Percentiles rank a stretch among this genome's conserved stretches.
Evolutionary conservation across 2,888 invertebrate species (phyloP).

Genomic region (Eupithecia pulchellata): DNA sequence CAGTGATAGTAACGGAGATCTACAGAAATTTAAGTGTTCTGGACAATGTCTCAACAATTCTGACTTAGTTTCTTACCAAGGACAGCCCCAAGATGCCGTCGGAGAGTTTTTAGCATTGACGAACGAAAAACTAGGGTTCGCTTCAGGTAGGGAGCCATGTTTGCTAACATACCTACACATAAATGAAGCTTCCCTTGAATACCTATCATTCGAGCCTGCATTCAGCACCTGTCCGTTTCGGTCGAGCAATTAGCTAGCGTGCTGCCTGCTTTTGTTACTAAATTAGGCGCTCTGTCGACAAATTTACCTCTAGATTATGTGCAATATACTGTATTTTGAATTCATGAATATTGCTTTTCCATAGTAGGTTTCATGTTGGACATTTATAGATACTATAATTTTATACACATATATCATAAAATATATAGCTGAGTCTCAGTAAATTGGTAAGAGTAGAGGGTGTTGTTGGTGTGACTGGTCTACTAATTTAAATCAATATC

Average conservation of each 20-base stretch:
- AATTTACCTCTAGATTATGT: neutral
- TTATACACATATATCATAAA: neutral
- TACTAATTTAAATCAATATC: neutral
- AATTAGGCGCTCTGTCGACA: neutral
- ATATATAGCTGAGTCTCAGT: neutral
- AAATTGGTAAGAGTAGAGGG: neutral
- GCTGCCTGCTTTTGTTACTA: neutral
- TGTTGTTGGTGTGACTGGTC: neutral
- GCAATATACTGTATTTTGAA: neutral
- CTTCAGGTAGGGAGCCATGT: conserved; percentile 83
- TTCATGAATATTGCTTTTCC: neutral
- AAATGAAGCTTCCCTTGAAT: neutral
- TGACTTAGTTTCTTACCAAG: conserved; percentile 86
- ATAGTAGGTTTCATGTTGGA: neutral
- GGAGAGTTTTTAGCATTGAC: conserved; percentile 92
- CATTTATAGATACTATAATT: neutral
- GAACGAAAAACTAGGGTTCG: conserved; percentile 89
- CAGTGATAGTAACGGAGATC: conserved; percentile 37
- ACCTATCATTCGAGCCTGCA: neutral
- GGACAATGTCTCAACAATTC: conserved; percentile 80
- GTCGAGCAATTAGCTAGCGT: neutral
- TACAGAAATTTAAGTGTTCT: conserved; percentile 75
- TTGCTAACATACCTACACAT: neutral
- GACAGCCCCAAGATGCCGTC: conserved; percentile 91
- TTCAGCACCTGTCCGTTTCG: neutral